These are phyloP conservation scores for Thelaira solivaga DNA, from an alignment of 2,888 invertebrate genomes.

Conservation along the genomic window DNA sequence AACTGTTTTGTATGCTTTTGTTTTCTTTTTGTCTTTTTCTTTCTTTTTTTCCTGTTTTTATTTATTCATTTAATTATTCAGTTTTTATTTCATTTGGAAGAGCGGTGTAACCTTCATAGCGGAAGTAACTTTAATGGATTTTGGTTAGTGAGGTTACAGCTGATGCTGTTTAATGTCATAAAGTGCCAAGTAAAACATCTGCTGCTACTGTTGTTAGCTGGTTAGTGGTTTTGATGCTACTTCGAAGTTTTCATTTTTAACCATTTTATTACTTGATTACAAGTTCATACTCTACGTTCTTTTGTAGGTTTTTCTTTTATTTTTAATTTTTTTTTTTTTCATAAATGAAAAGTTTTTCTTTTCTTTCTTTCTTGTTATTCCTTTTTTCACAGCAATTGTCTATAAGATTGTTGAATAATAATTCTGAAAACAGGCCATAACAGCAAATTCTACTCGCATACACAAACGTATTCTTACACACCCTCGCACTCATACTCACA, in stretches of 20 bases:
- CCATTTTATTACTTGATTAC: conserved; percentile 21
- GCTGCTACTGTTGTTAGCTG: conserved; percentile 9
- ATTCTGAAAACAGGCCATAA: conserved; percentile 42
- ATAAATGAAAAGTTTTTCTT: neutral
- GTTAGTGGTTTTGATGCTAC: no score
- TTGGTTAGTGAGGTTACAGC: conserved; percentile 54
- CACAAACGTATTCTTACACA: no score
- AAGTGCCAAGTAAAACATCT: conserved; percentile 45
- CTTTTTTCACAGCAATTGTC: no score
- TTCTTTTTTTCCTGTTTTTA: neutral
- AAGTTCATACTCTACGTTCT: no score
- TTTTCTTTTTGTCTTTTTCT: neutral
- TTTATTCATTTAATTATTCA: conserved; percentile 8
- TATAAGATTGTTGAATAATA: conserved; percentile 24
- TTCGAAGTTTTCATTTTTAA: neutral
- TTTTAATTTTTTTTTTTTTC: no score
- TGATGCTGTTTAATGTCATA: conserved; percentile 53
- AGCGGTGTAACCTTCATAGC: conserved; percentile 37
- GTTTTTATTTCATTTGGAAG: conserved; percentile 44
- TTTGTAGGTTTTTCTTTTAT: conserved; percentile 20
- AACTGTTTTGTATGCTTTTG: no score
- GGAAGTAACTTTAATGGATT: conserved; percentile 60
- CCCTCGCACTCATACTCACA: no score
- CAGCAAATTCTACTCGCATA: no score
- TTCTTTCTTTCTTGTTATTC: conserved; percentile 29